These are phyloP conservation scores for Styela plicata DNA, from an alignment of 23 tunicate genomes.

Conservation along the genomic window DNA sequence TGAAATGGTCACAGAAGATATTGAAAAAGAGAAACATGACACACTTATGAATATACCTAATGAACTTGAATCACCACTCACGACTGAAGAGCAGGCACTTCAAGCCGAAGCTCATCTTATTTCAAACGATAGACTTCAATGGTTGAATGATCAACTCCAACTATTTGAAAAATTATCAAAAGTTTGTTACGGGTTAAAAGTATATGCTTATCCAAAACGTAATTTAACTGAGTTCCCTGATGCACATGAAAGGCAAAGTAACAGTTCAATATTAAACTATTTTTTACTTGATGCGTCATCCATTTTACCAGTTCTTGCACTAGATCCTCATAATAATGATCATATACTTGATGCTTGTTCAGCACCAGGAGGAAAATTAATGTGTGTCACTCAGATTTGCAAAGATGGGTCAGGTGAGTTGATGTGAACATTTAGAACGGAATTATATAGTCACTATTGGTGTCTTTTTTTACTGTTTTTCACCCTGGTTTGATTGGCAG, in stretches of 20 bases:
- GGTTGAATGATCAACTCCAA: slow-evolving; percentile 2
- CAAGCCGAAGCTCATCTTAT: background rate
- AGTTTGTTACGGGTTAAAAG: slow-evolving; percentile 44
- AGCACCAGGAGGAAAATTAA: slow-evolving; percentile 86
- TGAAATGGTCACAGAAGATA: background rate
- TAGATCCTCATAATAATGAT: slow-evolving; percentile 53
- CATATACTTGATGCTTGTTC: slow-evolving; percentile 72
- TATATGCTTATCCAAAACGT: slow-evolving; percentile 55
- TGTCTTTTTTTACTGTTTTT: no score
- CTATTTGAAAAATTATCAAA: slow-evolving; percentile 22
- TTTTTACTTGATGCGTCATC: slow-evolving; percentile 80
- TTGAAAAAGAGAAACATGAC: background rate
- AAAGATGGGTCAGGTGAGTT: slow-evolving; percentile 13
- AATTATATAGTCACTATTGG: no score
- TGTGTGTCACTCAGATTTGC: slow-evolving; percentile 38
- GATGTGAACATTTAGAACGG: no score
- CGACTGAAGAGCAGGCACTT: background rate
- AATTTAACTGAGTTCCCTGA: slow-evolving; percentile 51
- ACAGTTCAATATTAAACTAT: slow-evolving; percentile 20
- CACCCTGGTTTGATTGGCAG: no score
- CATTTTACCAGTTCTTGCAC: slow-evolving; percentile 55
- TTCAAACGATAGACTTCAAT: background rate
- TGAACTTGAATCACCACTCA: background rate
- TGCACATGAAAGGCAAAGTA: background rate
- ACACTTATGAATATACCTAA: background rate